Evolutionary conservation across 1,140 invertebrate species (phyloP).

Genomic region (Mercenaria mercenaria): DNA sequence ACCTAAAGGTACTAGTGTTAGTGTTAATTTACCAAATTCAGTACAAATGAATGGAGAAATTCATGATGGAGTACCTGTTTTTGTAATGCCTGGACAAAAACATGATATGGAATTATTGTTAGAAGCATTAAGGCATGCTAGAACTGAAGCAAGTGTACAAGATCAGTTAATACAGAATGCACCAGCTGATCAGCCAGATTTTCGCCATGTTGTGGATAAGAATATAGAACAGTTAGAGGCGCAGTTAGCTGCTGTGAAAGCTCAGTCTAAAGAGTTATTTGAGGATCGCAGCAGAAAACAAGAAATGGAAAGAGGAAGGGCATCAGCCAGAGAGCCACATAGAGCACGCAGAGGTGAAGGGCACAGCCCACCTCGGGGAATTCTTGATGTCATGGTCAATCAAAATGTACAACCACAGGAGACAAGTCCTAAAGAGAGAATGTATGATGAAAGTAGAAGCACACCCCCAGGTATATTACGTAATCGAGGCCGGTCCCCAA

Average conservation of each 20-base stretch:
- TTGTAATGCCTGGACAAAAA: slow-evolving; percentile 72
- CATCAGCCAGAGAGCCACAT: not conserved
- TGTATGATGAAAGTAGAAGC: slow-evolving; percentile 22
- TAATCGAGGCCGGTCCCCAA: slow-evolving; percentile 37
- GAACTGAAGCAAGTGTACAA: slow-evolving; percentile 74
- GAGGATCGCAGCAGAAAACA: slow-evolving; percentile 26
- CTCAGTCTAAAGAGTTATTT: slow-evolving; percentile 64
- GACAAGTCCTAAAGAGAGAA: slow-evolving; percentile 47
- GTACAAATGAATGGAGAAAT: slow-evolving; percentile 56
- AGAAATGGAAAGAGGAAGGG: slow-evolving; percentile 41
- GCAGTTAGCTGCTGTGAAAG: slow-evolving; percentile 60
- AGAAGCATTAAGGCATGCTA: slow-evolving; percentile 75
- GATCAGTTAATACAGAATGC: slow-evolving; percentile 66
- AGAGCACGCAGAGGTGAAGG: slow-evolving; percentile 37
- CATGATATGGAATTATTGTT: slow-evolving; percentile 73
- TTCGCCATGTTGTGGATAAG: slow-evolving; percentile 56
- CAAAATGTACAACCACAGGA: slow-evolving; percentile 45
- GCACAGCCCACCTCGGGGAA: slow-evolving; percentile 62
- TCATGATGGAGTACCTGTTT: slow-evolving; percentile 66
- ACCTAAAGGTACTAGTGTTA: slow-evolving; percentile 4
- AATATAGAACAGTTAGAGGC: slow-evolving; percentile 60
- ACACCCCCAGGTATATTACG: slow-evolving; percentile 56
- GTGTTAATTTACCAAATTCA: slow-evolving; percentile 31
- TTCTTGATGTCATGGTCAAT: slow-evolving; percentile 59
- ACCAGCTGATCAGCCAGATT: slow-evolving; percentile 56